phyloP scores from a whole-genome alignment of 2,888 invertebrate species.

The Brachypalpus laphriformis region DNA sequence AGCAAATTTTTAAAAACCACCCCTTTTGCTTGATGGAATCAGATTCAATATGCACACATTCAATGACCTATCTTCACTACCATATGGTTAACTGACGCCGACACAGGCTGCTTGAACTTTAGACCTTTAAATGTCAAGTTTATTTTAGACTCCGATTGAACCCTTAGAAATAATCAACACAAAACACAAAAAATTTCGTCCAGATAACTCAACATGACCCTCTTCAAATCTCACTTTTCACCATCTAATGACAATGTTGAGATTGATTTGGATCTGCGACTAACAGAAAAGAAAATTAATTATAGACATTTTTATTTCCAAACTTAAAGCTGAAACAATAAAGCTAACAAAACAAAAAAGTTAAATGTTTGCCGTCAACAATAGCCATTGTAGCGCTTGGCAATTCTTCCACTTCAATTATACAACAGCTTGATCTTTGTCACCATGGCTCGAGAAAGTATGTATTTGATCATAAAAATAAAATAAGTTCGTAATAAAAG shows the following conservation, averaged over 20 bases:
- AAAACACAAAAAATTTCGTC: not conserved
- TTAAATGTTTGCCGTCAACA: not conserved
- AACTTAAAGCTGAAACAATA: not conserved
- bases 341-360: not conserved
- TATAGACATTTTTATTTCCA: not conserved
- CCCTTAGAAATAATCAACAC: not conserved
- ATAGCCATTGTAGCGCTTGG: not conserved
- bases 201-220: not conserved
- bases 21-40: no score
- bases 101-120: no score
- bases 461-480: not conserved
- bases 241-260: not conserved
- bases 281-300: not conserved
- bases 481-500: constrained; percentile 19
- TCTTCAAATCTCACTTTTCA: not conserved
- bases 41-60: no score
- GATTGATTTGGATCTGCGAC: not conserved
- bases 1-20: no score
- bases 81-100: no score
- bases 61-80: no score
- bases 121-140: not conserved
- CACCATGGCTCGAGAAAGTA: constrained; percentile 11
- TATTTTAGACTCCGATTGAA: not conserved
- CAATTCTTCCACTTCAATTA: constrained; percentile 13
- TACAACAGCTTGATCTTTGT: constrained; percentile 9